phyloP scores from a whole-genome alignment of 2,113 vertebrate species.

The Peromyscus maniculatus region DNA sequence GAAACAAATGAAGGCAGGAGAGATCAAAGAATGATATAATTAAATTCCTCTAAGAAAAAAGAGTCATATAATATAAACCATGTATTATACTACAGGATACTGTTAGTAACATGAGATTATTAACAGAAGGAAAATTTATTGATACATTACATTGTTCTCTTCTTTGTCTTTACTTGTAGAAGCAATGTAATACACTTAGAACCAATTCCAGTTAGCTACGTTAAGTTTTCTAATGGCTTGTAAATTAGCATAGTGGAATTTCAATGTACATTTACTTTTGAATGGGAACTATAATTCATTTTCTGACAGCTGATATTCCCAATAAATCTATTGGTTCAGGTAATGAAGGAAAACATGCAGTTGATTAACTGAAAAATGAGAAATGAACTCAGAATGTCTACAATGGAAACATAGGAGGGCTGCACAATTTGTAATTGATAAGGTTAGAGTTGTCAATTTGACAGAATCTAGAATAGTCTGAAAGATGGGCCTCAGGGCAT shows the following conservation, averaged over 20 bases:
- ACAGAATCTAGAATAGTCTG: neutral
- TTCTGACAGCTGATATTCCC: conserved; percentile 1
- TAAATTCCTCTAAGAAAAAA: neutral
- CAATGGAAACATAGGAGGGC: neutral
- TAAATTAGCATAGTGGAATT: conserved; percentile 30
- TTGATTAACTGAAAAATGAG: conserved; percentile 18
- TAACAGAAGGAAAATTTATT: conserved; percentile 12
- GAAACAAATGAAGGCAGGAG: neutral
- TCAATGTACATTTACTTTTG: conserved; percentile 52
- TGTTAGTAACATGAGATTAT: neutral
- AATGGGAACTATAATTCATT: conserved; percentile 63
- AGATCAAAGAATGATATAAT: neutral
- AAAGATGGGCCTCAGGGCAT: neutral
- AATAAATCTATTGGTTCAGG: conserved; percentile 31
- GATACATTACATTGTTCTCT: neutral
- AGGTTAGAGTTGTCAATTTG: neutral
- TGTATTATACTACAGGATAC: neutral
- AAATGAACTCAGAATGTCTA: neutral
- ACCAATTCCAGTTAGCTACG: conserved; percentile 16
- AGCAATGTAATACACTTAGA: neutral
- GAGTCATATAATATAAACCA: neutral
- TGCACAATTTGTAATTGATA: neutral
- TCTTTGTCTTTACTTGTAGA: neutral
- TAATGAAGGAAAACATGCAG: conserved; percentile 39
- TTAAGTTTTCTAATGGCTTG: conserved; percentile 41